Conservation (phyloP, 2,113 vertebrate genomes). For the Coryphaenoides rupestris region DNA sequence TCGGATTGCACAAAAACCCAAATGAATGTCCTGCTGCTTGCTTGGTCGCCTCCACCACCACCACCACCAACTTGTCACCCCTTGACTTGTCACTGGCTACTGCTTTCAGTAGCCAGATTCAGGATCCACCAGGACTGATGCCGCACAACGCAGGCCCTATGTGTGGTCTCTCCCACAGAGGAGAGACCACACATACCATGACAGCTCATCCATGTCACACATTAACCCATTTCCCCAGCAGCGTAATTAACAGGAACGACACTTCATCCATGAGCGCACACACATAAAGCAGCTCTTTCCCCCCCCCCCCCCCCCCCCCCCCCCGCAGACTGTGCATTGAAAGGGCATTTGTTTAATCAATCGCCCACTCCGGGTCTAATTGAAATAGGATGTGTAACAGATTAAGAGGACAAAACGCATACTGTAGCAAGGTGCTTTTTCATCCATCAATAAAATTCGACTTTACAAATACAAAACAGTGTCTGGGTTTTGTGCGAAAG, state of each 20-base stretch:
- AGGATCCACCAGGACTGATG: background rate
- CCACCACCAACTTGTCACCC: too few relatives aligned
- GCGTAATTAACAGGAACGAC: slow-evolving; percentile 37
- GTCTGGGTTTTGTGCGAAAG: background rate
- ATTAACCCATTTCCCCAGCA: slow-evolving; percentile 55
- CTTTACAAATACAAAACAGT: background rate
- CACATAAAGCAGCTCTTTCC: slow-evolving; percentile 44
- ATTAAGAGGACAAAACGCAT: too few relatives aligned
- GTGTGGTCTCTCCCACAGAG: background rate
- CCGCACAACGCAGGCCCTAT: background rate
- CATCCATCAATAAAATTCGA: background rate
- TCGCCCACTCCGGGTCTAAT: too few relatives aligned
- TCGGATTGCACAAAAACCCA: background rate
- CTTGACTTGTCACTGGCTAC: background rate
- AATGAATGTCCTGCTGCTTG: background rate
- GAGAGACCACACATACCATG: slow-evolving; percentile 16
- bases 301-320: too few relatives aligned
- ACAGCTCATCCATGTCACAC: slow-evolving; percentile 42
- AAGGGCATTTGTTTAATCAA: slow-evolving; percentile 22
- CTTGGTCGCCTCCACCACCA: background rate
- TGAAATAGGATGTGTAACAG: too few relatives aligned
- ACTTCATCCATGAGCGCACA: slow-evolving; percentile 43
- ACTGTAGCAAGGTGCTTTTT: background rate
- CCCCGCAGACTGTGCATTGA: slow-evolving; percentile 25
- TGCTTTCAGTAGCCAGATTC: background rate